Evolutionary conservation across 2,888 invertebrate species (phyloP), one percentile per base, ranked within the genome.

Genomic region (Pyrgus malvae): DNA sequence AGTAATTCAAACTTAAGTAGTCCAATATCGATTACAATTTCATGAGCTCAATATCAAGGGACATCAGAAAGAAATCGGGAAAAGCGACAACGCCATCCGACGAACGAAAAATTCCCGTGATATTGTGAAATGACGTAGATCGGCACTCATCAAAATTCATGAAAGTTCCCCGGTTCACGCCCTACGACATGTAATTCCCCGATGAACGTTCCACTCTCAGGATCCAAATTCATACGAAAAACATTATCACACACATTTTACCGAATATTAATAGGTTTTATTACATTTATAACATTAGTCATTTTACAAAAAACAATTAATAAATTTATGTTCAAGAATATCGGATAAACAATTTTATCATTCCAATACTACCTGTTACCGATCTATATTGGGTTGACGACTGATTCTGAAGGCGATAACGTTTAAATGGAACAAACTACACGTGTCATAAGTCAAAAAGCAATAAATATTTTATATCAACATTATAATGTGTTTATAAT

Each of bases 111-210:
- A 50, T 41, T 25, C 42, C 25, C n/a, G 12, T 29, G 44, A 51
- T 37, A 44, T 29, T 44, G 58, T 59, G 55, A 58, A 62, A 62
- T 65, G 68, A 73, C 64, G 63, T 55, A 45, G 57, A 63, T 65
- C 58, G 61, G 61, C 61, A 62, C 66, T 71, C 74, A 75, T 75
- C 66, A 70, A 75, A 72, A 75, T 75, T 73, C 73, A 75, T 72
- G 72, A 63, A 67, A 64, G 56, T 51, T 57, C 56, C 57, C 31
- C 56, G 42, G 46, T 48, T 62, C 59, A 54, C 51, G 40, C 29
- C 46, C 45, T 51, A 29, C 16, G 44, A 44, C 14, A 37, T 33
- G 37, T 54, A 53, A 53, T 53, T 54, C 53, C 53, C 53, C 16
- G 29, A 40, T 21, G 53, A 46, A 40, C 40, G 31, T 16, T 46